A percentile compares a stretch with the other conserved stretches of the same genome.
These are phyloP conservation scores for Lepeophtheirus salmonis DNA, from an alignment of 1,140 invertebrate species.

Conservation along the genomic window DNA sequence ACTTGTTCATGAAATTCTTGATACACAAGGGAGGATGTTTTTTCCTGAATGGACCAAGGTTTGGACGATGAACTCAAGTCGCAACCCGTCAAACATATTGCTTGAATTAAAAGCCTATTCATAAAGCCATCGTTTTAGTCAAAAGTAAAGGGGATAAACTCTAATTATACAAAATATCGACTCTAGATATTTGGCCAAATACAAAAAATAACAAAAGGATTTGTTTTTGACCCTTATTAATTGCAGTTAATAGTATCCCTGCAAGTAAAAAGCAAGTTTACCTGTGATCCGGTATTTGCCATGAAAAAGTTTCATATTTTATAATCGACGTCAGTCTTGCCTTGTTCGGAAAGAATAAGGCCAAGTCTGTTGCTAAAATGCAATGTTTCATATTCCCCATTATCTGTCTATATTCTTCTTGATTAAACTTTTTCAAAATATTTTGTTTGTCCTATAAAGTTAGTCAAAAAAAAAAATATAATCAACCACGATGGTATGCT, in stretches of 20 bases:
- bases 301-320: conserved; percentile 37
- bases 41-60: conserved; percentile 56
- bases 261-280: too few relatives aligned
- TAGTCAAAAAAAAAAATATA: conserved; percentile 9
- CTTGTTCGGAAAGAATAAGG: conserved; percentile 55
- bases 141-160: too few relatives aligned
- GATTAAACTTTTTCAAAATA: conserved; percentile 50
- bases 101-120: conserved; percentile 38
- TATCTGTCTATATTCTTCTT: conserved; percentile 54
- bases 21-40: conserved; percentile 60
- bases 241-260: too few relatives aligned
- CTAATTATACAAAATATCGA: too few relatives aligned
- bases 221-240: too few relatives aligned
- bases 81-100: conserved; percentile 57
- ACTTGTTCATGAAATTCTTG: conserved; percentile 68
- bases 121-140: not conserved
- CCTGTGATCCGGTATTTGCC: conserved; percentile 42
- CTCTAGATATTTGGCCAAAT: too few relatives aligned
- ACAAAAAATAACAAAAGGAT: too few relatives aligned
- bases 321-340: conserved; percentile 40
- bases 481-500: not conserved
- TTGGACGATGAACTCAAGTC: conserved; percentile 62
- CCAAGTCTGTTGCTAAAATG: conserved; percentile 63
- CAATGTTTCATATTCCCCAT: conserved; percentile 52
- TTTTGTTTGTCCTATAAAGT: conserved; percentile 48